Evolutionary conservation across 2,888 invertebrate genomes (phyloP), one percentile per base, ranked within the genome.

Genomic region (Gastrophysa polygoni): DNA sequence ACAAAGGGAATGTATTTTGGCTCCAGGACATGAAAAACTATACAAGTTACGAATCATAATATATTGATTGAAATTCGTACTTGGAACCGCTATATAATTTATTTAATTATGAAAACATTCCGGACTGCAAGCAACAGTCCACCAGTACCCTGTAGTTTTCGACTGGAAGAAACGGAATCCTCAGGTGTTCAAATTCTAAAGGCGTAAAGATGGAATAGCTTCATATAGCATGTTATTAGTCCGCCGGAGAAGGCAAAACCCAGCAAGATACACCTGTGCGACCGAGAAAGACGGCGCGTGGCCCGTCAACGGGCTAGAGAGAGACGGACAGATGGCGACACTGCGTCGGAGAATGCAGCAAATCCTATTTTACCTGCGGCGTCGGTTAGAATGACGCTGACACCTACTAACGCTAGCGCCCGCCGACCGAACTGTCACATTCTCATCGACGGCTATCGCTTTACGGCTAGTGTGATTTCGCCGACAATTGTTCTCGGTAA

Each of bases 311-410:
- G 58, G 59, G 66, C 60, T 60, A 64, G 72, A 78, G 57, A 68
- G 68, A 74, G 77, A 77, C 57, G 69, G 70, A 68, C 61, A 60
- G 71, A 72, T 78, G 81, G 80, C 80, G 81, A 80, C 81, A 77
- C 73, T 68, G 68, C 73, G 81, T 77, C 81, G 81, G 77, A 73
- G 81, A 81, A 81, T 81, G 81, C 80, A 76, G 77, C 77, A 78
- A 80, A 79, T 80, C 78, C 75, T 75, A 76, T 78, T 78, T 77
- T 80, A 80, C 80, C 80, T 81, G 79, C 76, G 76, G 71, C 65
- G 72, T 63, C 34, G 59, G 51, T 66, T 63, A 63, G 62, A 63
- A 57, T 69, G 52, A 44, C 46, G 32, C 48, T 6, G 38, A 59
- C 65, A 57, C 65, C 65, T 59, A 65, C 61, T 34, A 61, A 38